Evolutionary conservation across 2,113 vertebrate genomes (phyloP).

Genomic region (Sylvietta virens): DNA sequence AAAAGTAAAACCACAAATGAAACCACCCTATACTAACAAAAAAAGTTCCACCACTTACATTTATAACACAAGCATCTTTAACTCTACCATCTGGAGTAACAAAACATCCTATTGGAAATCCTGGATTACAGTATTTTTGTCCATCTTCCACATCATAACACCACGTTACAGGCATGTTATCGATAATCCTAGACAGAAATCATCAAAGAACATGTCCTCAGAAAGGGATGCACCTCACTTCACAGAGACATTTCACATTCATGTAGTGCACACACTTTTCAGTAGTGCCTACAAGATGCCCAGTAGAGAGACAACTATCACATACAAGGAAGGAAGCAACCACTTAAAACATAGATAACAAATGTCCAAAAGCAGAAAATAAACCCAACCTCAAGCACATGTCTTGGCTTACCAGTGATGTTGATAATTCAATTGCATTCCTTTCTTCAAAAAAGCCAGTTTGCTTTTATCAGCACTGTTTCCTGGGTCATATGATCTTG

Average conservation of each 20-base stretch:
- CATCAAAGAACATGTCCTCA: background rate
- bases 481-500: slow-evolving; percentile 70
- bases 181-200: slow-evolving; percentile 81
- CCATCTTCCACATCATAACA: slow-evolving; percentile 84
- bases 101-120: slow-evolving; percentile 89
- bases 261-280: background rate
- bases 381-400: background rate
- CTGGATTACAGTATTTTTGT: slow-evolving; percentile 87
- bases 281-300: background rate
- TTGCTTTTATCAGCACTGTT: slow-evolving; percentile 66
- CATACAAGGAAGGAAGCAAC: background rate
- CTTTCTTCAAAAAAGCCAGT: slow-evolving; percentile 84
- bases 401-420: slow-evolving; percentile 79
- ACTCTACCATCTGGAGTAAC: slow-evolving; percentile 74
- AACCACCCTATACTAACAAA: background rate
- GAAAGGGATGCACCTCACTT: background rate
- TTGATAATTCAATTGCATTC: slow-evolving; percentile 85
- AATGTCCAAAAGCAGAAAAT: background rate
- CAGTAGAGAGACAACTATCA: background rate
- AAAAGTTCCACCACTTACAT: slow-evolving; percentile 75
- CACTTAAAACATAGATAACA: background rate
- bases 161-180: slow-evolving; percentile 94
- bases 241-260: background rate
- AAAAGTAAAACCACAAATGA: background rate
- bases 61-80: slow-evolving; percentile 87